phyloP scores from a whole-genome alignment of 2,113 vertebrate genomes.

The Poeciliopsis retropinna region DNA sequence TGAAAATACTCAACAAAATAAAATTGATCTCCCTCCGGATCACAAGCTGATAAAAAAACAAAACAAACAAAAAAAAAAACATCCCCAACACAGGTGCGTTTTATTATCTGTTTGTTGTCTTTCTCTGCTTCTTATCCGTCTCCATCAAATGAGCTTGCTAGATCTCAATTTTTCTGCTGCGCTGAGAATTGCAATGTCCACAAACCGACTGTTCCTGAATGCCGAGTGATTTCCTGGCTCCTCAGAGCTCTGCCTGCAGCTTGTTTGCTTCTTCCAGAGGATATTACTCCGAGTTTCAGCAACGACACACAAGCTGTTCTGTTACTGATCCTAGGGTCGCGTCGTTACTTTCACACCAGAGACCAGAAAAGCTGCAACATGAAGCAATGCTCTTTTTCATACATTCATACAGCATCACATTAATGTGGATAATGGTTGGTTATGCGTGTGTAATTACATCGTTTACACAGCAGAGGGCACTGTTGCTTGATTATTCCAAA shows the following conservation, averaged over 20 bases:
- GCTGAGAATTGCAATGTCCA: not conserved
- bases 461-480: conserved; percentile 37
- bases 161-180: conserved; percentile 4
- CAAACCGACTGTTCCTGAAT: conserved; percentile 6
- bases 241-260: conserved; percentile 23
- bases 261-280: conserved; percentile 55
- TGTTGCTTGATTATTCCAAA: conserved; percentile 18
- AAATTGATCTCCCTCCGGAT: not conserved
- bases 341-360: not conserved
- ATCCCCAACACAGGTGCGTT: not conserved
- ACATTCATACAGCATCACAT: too few species aligned
- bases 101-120: not conserved
- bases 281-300: conserved; percentile 61
- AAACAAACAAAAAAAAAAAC: too few species aligned
- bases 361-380: not conserved
- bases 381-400: not conserved
- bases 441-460: not conserved
- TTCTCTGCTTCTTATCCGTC: not conserved
- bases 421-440: not conserved
- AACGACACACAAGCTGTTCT: conserved; percentile 7
- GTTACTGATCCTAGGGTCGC: not conserved
- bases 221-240: conserved; percentile 53
- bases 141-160: not conserved
- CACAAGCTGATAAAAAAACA: conserved; percentile 1
- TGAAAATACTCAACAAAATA: too few species aligned